Evolutionary conservation across 1,140 invertebrate species (phyloP).

Genomic region (Pentalonia nigronervosa): DNA sequence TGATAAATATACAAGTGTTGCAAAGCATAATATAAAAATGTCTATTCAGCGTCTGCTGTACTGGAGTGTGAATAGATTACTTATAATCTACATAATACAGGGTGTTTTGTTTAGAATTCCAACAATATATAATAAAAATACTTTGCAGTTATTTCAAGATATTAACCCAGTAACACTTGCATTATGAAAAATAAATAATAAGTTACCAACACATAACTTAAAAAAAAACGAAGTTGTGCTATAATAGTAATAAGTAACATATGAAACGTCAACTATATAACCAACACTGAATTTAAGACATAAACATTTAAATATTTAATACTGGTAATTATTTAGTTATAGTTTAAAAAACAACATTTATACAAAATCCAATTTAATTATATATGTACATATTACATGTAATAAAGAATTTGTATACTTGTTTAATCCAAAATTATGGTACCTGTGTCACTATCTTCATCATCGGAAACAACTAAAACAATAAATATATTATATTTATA

Average conservation of each 20-base stretch:
- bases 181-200: no score
- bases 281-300: neutral
- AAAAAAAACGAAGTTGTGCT: no score
- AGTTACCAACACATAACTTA: no score
- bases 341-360: neutral
- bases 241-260: neutral
- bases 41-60: no score
- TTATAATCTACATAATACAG: no score
- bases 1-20: no score
- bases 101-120: no score
- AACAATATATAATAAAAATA: no score
- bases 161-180: no score
- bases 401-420: neutral
- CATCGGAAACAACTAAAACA: conserved; percentile 43
- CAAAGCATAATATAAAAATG: no score
- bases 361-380: neutral
- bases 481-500: neutral
- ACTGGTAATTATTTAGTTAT: neutral
- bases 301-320: neutral
- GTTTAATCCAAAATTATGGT: conserved; percentile 39
- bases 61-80: no score
- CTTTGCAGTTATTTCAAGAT: no score
- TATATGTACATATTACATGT: neutral
- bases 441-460: conserved; percentile 21
- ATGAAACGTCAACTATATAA: neutral